phyloP scores from a whole-genome alignment of 2,797 vertebrate genomes.

The Phoeniculus purpureus region DNA sequence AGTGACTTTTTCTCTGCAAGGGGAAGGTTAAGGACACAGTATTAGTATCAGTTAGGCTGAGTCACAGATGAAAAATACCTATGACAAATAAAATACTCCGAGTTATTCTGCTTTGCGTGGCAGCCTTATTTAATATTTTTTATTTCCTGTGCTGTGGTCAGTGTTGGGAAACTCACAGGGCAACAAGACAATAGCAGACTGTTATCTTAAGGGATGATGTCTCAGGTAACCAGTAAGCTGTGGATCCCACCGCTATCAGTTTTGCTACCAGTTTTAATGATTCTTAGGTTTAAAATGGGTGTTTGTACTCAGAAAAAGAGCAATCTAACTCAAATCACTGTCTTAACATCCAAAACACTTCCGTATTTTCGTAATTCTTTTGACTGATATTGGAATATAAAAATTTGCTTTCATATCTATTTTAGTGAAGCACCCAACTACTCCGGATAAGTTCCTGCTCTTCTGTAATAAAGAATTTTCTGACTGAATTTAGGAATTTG shows the following conservation, averaged over 20 bases:
- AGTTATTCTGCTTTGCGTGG: background rate
- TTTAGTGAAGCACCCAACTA: background rate
- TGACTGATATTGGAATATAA: background rate
- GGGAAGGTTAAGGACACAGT: background rate
- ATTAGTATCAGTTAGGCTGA: background rate
- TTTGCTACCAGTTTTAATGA: background rate
- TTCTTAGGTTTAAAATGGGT: background rate
- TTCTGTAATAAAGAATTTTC: background rate
- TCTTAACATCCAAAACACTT: background rate
- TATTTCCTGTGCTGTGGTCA: background rate
- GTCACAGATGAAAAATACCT: background rate
- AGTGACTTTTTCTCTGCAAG: background rate
- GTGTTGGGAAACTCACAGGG: background rate
- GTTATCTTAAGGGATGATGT: background rate
- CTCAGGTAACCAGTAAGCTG: background rate
- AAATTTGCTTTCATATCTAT: background rate
- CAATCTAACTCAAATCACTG: background rate
- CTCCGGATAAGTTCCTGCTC: background rate
- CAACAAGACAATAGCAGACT: background rate
- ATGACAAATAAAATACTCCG: background rate
- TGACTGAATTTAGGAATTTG: slow-evolving; percentile 11
- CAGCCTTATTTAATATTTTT: background rate
- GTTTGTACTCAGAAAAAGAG: background rate
- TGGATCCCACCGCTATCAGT: background rate
- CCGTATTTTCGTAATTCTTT: background rate